Base-by-base conservation (phyloP, 2,113 vertebrate genomes). In the Herpetotheres cachinnans region DNA sequence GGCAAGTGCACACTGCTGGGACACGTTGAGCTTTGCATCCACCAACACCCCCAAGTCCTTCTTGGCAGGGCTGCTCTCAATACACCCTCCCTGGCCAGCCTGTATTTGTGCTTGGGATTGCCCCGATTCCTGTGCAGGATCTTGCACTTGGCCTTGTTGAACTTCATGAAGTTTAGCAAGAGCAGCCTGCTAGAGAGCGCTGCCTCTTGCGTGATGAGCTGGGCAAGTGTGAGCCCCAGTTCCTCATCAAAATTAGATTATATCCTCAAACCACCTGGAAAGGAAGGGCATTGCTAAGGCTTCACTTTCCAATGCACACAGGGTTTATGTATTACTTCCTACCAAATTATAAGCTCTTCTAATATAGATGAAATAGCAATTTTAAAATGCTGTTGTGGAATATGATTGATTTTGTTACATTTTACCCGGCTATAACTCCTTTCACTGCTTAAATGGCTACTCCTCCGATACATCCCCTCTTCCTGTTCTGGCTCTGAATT, bases 201-300 rank as follows among this genome's bases (percentile, higher is more conserved):
- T 5, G 32, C 29, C 70, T 24, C 54, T 29, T 1, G 16, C 7
- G 3, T 8, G 18, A 27, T 1, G 12, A 7, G 66, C 58, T 3
- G 58, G 30, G 54, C 34, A 17, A 10, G 15, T 0, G 10, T 16
- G 1, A 70, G 7, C 18, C 44, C 44, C 10, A 2, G 44, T 21
- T 18, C 13, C 13, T 3, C 24, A 1, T 3, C 26, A 4, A 11
- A 24, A 22, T 9, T 3, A 16, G 52, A 2, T 13, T 20, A 3
- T 7, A 8, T 4, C 21, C 54, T 34, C 30, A 40, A 36, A 27
- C 12, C 5, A 6, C 12, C 47, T 9, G 17, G 25, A 27, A 27
- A 36, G 52, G 67, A 67, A 40, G 34, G 44, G 21, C 46, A 16
- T 29, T 8, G 25, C 25, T 38, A n/a, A 26, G 47, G 40, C 10